A percentile compares a stretch with the other conserved stretches of the same genome.
Evolutionary conservation across 2,888 invertebrate genomes (phyloP).

Genomic region (Lottia scabra): DNA sequence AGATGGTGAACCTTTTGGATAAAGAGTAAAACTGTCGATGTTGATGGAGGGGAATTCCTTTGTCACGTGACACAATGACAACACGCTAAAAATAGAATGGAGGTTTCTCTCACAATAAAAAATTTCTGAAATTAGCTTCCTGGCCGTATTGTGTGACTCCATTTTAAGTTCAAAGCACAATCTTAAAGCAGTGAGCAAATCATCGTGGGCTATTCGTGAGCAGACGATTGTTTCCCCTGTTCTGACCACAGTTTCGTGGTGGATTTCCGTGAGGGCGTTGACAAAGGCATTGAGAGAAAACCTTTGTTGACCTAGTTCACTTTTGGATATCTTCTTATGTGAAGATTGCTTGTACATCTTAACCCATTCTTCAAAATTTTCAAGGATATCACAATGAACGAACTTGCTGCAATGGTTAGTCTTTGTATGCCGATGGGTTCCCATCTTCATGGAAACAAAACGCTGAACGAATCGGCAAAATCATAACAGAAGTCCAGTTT

Average conservation of each 20-base stretch:
- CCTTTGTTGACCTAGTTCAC: background rate
- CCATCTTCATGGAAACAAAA: too few relatives aligned
- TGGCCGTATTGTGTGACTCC: background rate
- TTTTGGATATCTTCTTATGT: background rate
- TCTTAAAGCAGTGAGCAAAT: background rate
- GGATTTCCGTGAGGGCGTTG: background rate
- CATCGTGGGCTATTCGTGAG: background rate
- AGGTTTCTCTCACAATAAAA: background rate
- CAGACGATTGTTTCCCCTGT: background rate
- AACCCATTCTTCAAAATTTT: background rate
- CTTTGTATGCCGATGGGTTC: too few relatives aligned
- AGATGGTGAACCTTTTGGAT: background rate
- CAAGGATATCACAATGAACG: background rate
- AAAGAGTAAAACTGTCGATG: background rate
- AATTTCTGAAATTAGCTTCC: background rate
- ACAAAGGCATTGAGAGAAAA: background rate
- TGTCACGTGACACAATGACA: background rate
- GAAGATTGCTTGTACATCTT: background rate
- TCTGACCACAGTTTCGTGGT: background rate
- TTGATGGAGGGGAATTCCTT: background rate
- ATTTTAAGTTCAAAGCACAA: background rate
- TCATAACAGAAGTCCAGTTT: too few relatives aligned
- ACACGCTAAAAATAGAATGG: background rate
- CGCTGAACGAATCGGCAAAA: too few relatives aligned
- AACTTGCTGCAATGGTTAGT: too few relatives aligned